phyloP scores from a whole-genome alignment of 2,888 invertebrate genomes.

The Rotaria magnacalcarata region DNA sequence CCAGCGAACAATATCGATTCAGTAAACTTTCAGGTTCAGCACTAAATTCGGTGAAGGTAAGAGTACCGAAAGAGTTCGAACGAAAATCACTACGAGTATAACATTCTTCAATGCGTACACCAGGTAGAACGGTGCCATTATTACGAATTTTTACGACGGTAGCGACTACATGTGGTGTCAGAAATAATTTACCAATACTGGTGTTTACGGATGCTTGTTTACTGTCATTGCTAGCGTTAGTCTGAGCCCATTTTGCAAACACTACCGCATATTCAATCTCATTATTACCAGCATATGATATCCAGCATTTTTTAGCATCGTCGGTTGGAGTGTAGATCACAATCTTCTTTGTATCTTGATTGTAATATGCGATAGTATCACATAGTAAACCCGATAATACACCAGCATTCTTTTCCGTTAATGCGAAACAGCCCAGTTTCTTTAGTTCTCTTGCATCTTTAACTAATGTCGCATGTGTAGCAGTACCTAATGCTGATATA shows the following conservation, averaged over 20 bases:
- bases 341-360: conserved; percentile 16
- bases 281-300: conserved; percentile 30
- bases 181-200: conserved; percentile 25
- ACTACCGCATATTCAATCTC: conserved; percentile 19
- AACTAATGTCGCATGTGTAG: neutral
- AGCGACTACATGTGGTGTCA: neutral
- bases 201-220: neutral
- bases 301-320: conserved; percentile 15
- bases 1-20: conserved; percentile 22
- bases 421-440: neutral
- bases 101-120: neutral
- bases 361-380: conserved; percentile 19
- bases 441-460: neutral
- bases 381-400: conserved; percentile 15
- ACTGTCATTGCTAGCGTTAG: neutral
- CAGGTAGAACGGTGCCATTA: neutral
- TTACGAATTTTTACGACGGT: neutral
- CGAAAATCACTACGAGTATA: conserved; percentile 24
- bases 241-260: neutral
- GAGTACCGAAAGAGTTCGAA: conserved; percentile 7
- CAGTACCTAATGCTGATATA: neutral
- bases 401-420: conserved; percentile 2
- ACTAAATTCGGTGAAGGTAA: neutral
- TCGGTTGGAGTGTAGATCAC: neutral
- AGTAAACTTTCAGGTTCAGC: neutral